Evolutionary conservation across 2,888 invertebrate genomes (phyloP).

Genomic region (Gastrophysa polygoni): DNA sequence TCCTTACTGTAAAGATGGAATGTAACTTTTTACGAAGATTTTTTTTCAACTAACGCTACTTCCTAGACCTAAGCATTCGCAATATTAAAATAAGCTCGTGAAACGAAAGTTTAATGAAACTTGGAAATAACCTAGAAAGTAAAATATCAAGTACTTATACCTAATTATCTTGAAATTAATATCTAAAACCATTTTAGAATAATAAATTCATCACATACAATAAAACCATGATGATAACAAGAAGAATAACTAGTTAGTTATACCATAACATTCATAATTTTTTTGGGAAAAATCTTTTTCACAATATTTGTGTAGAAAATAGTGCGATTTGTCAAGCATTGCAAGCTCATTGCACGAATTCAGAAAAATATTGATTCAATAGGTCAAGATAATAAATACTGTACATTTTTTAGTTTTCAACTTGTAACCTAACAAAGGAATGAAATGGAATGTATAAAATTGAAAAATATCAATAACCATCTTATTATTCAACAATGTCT

Average conservation of each 20-base stretch:
- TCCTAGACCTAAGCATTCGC: not conserved
- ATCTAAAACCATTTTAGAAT: not conserved
- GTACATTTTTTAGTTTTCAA: slow-evolving; percentile 30
- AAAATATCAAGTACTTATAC: not conserved
- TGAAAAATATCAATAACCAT: slow-evolving; percentile 30
- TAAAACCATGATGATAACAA: not conserved
- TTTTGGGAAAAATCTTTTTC: not conserved
- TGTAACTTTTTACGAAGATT: slow-evolving; percentile 23
- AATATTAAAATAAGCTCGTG: not conserved
- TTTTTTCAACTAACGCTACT: not conserved
- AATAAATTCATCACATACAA: not conserved
- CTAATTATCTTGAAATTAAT: not conserved
- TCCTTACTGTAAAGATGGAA: slow-evolving; percentile 31
- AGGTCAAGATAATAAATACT: slow-evolving; percentile 31
- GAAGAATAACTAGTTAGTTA: not conserved
- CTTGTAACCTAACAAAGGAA: slow-evolving; percentile 21
- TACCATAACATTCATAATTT: not conserved
- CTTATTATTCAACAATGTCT: slow-evolving; percentile 12
- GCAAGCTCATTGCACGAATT: slow-evolving; percentile 26
- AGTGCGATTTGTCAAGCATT: slow-evolving; percentile 16
- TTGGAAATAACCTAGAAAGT: not conserved
- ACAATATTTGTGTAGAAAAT: too few relatives aligned
- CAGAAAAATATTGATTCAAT: slow-evolving; percentile 4
- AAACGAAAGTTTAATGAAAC: not conserved
- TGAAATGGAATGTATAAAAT: slow-evolving; percentile 41